phyloP scores from a whole-genome alignment of 64 coral and sea anemone genomes.

The Dendrophyllia cribrosa region DNA sequence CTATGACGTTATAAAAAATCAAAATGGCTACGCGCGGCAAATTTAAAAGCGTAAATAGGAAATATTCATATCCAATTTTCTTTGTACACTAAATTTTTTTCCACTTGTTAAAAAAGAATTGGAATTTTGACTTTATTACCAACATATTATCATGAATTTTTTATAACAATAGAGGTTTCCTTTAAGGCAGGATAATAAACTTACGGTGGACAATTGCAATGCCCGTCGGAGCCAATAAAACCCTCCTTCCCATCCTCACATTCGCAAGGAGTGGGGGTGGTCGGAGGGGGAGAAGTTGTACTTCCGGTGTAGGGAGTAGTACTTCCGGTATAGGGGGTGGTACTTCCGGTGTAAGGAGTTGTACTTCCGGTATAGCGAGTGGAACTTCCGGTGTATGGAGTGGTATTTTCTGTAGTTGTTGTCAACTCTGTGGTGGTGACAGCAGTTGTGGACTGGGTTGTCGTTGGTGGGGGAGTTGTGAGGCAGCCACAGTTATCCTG shows the following conservation, averaged over 20 bases:
- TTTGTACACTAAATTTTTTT: no score
- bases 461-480: conserved; percentile 12
- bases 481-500: conserved; percentile 30
- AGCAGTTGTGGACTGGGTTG: background rate
- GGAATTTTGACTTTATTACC: no score
- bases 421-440: background rate
- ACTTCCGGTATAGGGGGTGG: conserved; percentile 10
- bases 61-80: no score
- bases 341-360: conserved; percentile 26
- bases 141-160: no score
- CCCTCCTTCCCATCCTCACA: conserved; percentile 46
- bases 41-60: no score
- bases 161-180: no score
- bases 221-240: conserved; percentile 17
- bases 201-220: conserved; percentile 68
- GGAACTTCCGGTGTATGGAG: background rate
- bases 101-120: no score
- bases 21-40: no score
- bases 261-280: conserved; percentile 48
- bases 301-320: conserved; percentile 4
- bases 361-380: conserved; percentile 25
- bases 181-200: background rate
- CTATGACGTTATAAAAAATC: no score
- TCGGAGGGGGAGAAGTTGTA: conserved; percentile 40
- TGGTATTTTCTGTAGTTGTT: conserved; percentile 13